A percentile compares a stretch with the other conserved stretches of the same genome.
Evolutionary conservation across 2,113 vertebrate genomes (phyloP).

Genomic region (Tetrao urogallus): DNA sequence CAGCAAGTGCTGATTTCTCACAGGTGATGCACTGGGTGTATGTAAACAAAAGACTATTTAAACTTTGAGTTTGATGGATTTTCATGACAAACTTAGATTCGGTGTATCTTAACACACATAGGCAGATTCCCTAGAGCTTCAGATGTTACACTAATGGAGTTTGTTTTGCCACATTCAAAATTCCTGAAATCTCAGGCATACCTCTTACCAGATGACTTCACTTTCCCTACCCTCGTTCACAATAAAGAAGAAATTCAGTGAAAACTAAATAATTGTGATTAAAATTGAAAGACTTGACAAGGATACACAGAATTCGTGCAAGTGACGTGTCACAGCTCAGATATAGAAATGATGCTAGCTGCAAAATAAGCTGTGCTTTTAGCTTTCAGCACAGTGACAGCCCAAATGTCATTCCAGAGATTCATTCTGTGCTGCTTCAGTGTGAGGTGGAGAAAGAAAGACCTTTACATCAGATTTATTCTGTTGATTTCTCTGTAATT

Average conservation of each 20-base stretch:
- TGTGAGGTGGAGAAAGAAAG: not conserved
- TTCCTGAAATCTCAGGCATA: not conserved
- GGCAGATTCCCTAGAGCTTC: not conserved
- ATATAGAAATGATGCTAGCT: not conserved
- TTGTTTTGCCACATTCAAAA: not conserved
- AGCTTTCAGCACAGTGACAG: not conserved
- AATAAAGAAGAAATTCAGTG: slow-evolving; percentile 22
- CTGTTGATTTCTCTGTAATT: not conserved
- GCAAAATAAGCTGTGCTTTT: slow-evolving; percentile 1
- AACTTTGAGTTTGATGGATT: slow-evolving; percentile 15
- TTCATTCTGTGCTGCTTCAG: not conserved
- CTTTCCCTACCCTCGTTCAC: not conserved
- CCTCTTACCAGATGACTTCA: not conserved
- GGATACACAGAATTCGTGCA: not conserved
- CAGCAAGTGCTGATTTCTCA: not conserved
- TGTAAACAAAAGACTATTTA: slow-evolving; percentile 37
- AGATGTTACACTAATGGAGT: not conserved
- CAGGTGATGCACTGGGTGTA: not conserved
- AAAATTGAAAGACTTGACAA: not conserved
- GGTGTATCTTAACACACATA: not conserved
- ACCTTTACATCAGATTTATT: not conserved
- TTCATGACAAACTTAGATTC: slow-evolving; percentile 2
- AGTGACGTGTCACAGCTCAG: not conserved
- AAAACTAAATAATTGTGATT: slow-evolving; percentile 14
- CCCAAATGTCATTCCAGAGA: not conserved